phyloP scores from a whole-genome alignment of 2,113 vertebrate species.

The Leucosticte australis region DNA sequence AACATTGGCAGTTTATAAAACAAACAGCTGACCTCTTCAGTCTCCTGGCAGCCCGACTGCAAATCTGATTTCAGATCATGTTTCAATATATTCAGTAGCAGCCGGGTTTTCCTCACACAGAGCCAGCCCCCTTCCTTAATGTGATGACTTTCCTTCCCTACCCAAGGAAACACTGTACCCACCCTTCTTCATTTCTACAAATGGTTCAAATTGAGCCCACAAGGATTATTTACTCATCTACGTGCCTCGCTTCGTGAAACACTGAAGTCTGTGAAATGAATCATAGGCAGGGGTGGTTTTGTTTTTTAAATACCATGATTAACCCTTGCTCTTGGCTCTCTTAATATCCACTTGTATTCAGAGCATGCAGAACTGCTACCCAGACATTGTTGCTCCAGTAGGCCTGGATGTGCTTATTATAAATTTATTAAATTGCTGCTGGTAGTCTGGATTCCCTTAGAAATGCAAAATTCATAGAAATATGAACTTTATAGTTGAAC shows the following conservation, averaged over 20 bases:
- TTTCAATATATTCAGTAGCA: background rate
- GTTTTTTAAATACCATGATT: background rate
- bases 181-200: background rate
- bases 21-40: background rate
- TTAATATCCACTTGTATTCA: background rate
- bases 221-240: background rate
- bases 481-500: background rate
- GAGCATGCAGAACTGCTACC: background rate
- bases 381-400: background rate
- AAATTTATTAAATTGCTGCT: background rate
- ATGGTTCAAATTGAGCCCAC: background rate
- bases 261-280: background rate
- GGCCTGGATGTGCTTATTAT: background rate
- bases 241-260: background rate
- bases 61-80: conserved; percentile 20
- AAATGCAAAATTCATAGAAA: background rate
- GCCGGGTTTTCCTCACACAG: background rate
- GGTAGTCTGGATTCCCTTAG: background rate
- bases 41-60: background rate
- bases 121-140: background rate
- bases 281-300: background rate
- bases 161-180: background rate
- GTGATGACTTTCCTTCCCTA: background rate
- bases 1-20: background rate
- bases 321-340: background rate